Percentiles rank a stretch among this genome's conserved stretches.
Evolutionary conservation across 2,113 vertebrate species (phyloP).

Genomic region (Clarias gariepinus): DNA sequence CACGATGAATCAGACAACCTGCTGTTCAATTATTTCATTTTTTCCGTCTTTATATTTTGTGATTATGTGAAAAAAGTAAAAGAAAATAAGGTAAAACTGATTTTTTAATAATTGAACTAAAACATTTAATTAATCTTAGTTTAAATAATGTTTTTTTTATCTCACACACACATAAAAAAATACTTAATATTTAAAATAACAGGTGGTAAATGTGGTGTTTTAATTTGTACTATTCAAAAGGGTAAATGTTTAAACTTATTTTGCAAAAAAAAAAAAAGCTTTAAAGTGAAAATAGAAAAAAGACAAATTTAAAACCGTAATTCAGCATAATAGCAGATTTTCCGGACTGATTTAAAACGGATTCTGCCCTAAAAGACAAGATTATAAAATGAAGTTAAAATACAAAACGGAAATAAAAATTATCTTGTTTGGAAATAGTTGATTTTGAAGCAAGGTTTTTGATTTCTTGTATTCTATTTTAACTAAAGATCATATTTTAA

Average conservation of each 20-base stretch:
- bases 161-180: no score
- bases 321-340: not conserved
- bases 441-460: not conserved
- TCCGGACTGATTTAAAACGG: not conserved
- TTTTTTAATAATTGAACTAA: no score
- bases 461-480: not conserved
- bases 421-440: not conserved
- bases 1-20: not conserved
- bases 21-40: not conserved
- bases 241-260: not conserved
- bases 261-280: not conserved
- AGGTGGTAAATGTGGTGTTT: not conserved
- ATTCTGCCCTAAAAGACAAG: not conserved
- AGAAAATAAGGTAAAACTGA: not conserved
- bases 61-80: conserved; percentile 1
- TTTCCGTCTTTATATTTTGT: conserved; percentile 14
- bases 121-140: no score
- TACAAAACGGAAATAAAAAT: no score
- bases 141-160: no score
- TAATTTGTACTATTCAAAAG: not conserved
- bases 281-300: not conserved
- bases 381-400: not conserved
- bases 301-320: not conserved
- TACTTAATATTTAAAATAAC: not conserved
- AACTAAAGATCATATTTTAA: not conserved